Evolutionary conservation across 2,113 vertebrate species (phyloP), one percentile per base, ranked within the genome.

Genomic region (Ammodytes marinus): DNA sequence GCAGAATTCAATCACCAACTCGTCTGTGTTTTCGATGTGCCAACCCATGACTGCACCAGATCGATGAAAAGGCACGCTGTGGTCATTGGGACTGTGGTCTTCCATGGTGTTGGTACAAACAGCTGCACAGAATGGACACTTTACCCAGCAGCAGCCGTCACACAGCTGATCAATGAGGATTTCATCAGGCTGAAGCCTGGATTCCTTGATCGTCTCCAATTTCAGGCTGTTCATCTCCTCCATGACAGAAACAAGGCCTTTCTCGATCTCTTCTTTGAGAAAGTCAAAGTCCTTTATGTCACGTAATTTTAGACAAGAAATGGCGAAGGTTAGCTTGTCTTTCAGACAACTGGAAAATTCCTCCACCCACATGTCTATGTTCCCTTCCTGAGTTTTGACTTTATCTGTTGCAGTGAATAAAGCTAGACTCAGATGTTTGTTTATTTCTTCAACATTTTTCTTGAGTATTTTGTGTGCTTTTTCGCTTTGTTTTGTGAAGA

Each of bases 141-240:
- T 80, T 55, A 79, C 88, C 93, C 93, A 94, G 85, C 93, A 94
- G 57, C 92, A 91, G 0, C n/a, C n/a, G n/a, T n/a, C 4, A 43
- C 91, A 91, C 65, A 93, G 74, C 12, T 91, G 91, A 19, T 89
- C 67, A 0, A 91, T 88, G 27, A 93, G 79, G 80, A 92, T 79
- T 46, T 88, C 2, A 8, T 88, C 89, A 65, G 89, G 66, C 15
- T 64, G 65, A 42, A 61, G 0, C 8, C 60, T 74, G 60, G 49
- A 77, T n/a, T 82, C 6, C 5, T 70, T 15, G 0, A 84, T 39
- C 0, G 6, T 55, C 5, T 74, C 47, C 35, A 86, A 0, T 0
- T 80, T n/a, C 39, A 86, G 63, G 1, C 0, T 39, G 0, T 0
- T 76, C 12, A 82, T 0, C 0, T 79, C 17, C 2, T 47, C 0